A percentile compares a stretch with the other conserved stretches of the same genome.
These are phyloP conservation scores for Trialeurodes vaporariorum DNA, from an alignment of 1,140 invertebrate genomes.

Conservation along the genomic window DNA sequence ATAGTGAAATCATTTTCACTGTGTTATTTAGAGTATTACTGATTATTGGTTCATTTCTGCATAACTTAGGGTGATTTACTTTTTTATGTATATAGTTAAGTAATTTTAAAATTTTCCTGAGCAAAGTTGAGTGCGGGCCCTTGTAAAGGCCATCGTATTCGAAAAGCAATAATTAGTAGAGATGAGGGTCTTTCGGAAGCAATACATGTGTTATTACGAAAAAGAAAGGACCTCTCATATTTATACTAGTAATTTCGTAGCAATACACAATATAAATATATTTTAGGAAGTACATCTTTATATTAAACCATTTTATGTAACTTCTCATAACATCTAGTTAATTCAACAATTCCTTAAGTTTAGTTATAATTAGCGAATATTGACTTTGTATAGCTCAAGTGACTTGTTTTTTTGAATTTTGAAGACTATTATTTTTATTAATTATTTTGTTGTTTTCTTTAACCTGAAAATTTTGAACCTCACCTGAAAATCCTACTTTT, in stretches of 20 bases:
- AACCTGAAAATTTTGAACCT: too few relatives aligned
- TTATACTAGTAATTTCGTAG: background rate
- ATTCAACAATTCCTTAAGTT: background rate
- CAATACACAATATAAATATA: background rate
- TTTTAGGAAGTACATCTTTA: background rate
- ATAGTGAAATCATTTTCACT: background rate
- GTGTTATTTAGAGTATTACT: background rate
- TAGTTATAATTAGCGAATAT: background rate
- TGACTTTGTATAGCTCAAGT: background rate
- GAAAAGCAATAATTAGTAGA: background rate
- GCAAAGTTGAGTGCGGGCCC: background rate
- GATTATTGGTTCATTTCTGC: background rate
- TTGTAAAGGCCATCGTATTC: background rate
- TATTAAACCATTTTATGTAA: background rate
- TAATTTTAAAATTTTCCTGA: background rate
- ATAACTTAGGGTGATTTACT: too few relatives aligned
- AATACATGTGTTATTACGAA: background rate
- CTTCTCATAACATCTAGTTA: background rate
- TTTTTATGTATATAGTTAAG: background rate
- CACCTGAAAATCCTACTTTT: background rate
- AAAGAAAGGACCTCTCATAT: background rate
- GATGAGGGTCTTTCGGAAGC: background rate
- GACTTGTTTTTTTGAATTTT: slow-evolving; percentile 1
- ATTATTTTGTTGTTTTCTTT: background rate
- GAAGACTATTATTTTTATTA: slow-evolving; percentile 1